Conservation (phyloP, 2,797 vertebrate genomes). For the Chelonia mydas region DNA sequence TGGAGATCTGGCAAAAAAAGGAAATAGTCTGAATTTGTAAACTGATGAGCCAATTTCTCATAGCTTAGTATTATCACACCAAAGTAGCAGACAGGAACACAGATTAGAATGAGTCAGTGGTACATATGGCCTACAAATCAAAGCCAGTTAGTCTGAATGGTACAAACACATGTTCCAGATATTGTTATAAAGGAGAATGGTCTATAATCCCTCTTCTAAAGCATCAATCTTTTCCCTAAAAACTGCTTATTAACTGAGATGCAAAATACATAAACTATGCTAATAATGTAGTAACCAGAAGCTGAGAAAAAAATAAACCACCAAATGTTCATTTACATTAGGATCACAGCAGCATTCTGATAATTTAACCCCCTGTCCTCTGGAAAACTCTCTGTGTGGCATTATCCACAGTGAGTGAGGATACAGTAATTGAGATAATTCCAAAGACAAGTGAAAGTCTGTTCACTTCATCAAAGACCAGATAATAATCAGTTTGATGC, state of each 20-base stretch:
- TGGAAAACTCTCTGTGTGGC: conserved; percentile 46
- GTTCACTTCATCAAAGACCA: conserved; percentile 63
- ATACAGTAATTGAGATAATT: conserved; percentile 50
- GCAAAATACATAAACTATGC: conserved; percentile 77
- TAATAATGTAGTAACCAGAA: conserved; percentile 75
- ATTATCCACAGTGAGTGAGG: conserved; percentile 22
- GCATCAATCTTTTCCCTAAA: conserved; percentile 69
- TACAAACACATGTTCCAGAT: conserved; percentile 60
- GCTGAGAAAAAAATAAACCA: conserved; percentile 60
- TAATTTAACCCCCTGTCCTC: conserved; percentile 75
- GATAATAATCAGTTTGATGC: conserved; percentile 72
- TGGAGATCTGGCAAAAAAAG: background rate
- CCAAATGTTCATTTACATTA: conserved; percentile 75
- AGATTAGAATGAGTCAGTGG: conserved; percentile 41
- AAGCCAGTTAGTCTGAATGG: conserved; percentile 68
- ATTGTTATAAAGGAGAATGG: conserved; percentile 62
- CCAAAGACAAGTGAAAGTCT: conserved; percentile 65
- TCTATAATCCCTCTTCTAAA: conserved; percentile 64
- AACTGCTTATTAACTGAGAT: conserved; percentile 76
- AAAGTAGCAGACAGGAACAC: conserved; percentile 2
- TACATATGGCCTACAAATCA: conserved; percentile 61
- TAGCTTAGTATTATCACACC: conserved; percentile 30
- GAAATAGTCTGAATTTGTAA: background rate
- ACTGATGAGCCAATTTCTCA: background rate
- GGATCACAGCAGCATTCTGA: conserved; percentile 68